A percentile compares a stretch with the other conserved stretches of the same genome.
phyloP scores from a whole-genome alignment of 2,797 vertebrate species.

The Hephaestus fuliginosus region DNA sequence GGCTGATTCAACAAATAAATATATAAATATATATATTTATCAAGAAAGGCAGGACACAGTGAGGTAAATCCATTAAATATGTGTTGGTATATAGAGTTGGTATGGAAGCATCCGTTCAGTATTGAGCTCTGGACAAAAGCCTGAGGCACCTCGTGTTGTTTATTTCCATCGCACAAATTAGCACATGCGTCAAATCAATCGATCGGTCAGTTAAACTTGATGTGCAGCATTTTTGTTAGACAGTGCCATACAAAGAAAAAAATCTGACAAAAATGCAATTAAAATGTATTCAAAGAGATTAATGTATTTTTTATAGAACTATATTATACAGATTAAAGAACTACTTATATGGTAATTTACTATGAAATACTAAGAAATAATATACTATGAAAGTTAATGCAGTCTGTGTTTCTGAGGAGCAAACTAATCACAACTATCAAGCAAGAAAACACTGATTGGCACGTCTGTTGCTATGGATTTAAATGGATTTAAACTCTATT shows the following conservation, averaged over 20 bases:
- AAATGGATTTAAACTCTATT: too few relatives aligned
- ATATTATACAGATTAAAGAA: too few relatives aligned
- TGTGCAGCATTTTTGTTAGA: not conserved
- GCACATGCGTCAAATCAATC: conserved; percentile 26
- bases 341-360: not conserved
- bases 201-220: conserved; percentile 1
- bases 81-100: not conserved
- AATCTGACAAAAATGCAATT: not conserved
- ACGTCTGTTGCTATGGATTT: too few relatives aligned
- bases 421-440: not conserved
- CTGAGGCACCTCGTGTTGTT: conserved; percentile 18
- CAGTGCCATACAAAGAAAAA: not conserved
- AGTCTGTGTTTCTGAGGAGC: not conserved
- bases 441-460: not conserved
- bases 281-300: not conserved
- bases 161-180: conserved; percentile 28
- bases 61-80: conserved; percentile 15
- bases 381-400: not conserved
- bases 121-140: conserved; percentile 27
- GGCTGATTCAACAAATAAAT: not conserved
- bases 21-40: not conserved
- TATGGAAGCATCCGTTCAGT: conserved; percentile 42
- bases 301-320: not conserved
- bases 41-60: not conserved
- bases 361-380: too few relatives aligned